Percentiles rank a stretch among this genome's conserved stretches.
Conservation (phyloP, 2,797 vertebrate genomes). For the Pachyuromys duprasi region DNA sequence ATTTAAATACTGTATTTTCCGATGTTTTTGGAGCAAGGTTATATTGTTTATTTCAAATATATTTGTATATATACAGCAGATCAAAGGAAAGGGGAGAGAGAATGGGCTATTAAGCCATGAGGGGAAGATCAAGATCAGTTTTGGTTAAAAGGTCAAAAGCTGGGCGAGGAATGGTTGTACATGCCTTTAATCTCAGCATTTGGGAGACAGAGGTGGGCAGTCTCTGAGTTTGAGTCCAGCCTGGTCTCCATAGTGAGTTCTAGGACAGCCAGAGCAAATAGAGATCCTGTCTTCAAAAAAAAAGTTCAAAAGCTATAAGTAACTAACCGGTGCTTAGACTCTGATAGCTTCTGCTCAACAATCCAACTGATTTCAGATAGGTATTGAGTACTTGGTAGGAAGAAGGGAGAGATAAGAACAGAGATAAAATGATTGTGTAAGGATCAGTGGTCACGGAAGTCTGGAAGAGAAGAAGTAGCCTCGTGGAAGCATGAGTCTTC, state of each 20-base stretch:
- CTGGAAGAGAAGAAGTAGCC: not conserved
- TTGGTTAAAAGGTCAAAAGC: not conserved
- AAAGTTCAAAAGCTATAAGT: not conserved
- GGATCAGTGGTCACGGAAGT: rapidly evolving
- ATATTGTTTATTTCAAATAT: not conserved
- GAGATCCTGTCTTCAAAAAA: not conserved
- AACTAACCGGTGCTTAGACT: not conserved
- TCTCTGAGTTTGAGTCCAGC: not conserved
- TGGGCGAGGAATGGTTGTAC: not conserved
- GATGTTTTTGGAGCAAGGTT: not conserved
- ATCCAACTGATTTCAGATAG: not conserved
- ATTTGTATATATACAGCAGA: not conserved
- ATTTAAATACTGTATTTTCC: not conserved
- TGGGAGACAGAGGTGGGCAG: not conserved
- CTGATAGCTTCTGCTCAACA: not conserved
- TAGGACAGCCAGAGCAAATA: not conserved
- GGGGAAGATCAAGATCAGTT: conserved; percentile 62
- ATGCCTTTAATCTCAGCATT: not conserved
- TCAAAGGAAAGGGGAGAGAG: not conserved
- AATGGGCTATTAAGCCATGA: conserved; percentile 59
- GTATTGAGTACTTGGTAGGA: not conserved
- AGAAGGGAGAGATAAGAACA: not conserved
- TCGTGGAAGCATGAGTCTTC: rapidly evolving
- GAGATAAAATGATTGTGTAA: not conserved
- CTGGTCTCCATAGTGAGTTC: not conserved